Evolutionary conservation across 2,113 vertebrate species (phyloP).

Genomic region (Sapajus apella): DNA sequence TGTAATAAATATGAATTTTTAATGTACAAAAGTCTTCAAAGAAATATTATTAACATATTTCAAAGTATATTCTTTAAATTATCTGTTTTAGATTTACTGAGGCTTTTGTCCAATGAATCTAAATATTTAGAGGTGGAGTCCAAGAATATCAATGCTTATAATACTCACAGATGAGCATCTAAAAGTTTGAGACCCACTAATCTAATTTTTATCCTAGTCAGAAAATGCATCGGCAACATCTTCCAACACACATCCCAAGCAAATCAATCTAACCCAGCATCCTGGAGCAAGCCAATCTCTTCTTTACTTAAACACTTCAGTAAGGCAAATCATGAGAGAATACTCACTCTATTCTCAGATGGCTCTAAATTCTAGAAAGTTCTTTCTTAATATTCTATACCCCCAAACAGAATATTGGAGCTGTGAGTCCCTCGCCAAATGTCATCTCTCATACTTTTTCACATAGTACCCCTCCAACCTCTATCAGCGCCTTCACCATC

Average conservation of each 20-base stretch:
- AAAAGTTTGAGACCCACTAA: background rate
- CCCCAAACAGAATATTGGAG: background rate
- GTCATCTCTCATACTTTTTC: background rate
- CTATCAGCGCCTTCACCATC: background rate
- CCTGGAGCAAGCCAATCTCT: background rate
- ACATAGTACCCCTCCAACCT: background rate
- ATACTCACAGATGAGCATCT: background rate
- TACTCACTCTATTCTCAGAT: background rate
- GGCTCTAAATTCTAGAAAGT: background rate
- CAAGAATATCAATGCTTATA: background rate
- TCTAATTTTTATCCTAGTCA: background rate
- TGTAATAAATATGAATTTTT: background rate
- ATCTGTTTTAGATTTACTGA: background rate
- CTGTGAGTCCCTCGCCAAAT: background rate
- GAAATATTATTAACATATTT: background rate
- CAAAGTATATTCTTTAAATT: background rate
- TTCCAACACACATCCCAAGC: background rate
- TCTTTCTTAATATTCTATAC: background rate
- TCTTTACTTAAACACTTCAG: background rate
- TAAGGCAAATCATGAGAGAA: background rate
- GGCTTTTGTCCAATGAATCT: background rate
- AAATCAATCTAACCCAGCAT: background rate
- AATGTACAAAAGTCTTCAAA: background rate
- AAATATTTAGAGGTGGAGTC: background rate
- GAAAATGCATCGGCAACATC: background rate